Percentiles rank a stretch among this genome's conserved stretches.
These are phyloP conservation scores for Octomys mimax DNA, from an alignment of 2,797 vertebrate species.

Conservation along the genomic window DNA sequence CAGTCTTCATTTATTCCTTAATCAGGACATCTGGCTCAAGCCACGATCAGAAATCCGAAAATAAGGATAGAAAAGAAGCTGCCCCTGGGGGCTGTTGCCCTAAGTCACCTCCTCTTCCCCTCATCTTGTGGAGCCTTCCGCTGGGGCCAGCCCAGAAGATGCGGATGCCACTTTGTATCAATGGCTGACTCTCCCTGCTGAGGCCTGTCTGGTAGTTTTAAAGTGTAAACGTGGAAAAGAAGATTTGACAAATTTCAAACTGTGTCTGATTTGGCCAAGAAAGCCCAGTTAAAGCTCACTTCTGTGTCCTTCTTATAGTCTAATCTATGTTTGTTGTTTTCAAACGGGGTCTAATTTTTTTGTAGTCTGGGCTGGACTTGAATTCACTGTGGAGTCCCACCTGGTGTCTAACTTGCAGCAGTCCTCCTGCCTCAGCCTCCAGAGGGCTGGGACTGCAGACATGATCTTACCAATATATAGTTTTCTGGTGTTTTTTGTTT, in stretches of 20 bases:
- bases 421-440: neutral
- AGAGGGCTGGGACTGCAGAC: neutral
- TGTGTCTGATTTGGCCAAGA: too few species aligned
- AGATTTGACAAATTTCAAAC: neutral
- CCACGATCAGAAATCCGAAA: constrained; percentile 23
- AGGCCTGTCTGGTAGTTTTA: neutral
- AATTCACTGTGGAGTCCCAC: neutral
- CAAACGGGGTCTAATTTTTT: neutral
- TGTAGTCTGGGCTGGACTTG: neutral
- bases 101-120: neutral
- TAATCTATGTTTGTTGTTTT: neutral
- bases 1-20: constrained; percentile 32
- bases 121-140: rapidly evolving
- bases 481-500: neutral
- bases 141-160: neutral
- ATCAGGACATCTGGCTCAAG: constrained; percentile 53
- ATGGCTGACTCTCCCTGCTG: neutral
- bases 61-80: neutral
- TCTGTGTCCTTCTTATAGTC: neutral
- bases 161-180: neutral
- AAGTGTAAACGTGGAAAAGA: neutral
- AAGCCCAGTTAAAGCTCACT: too few species aligned
- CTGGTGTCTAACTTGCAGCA: neutral
- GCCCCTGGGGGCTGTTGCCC: neutral
- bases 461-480: neutral